Conservation (phyloP, 2,797 vertebrate genomes). For the Sciaenops ocellatus region DNA sequence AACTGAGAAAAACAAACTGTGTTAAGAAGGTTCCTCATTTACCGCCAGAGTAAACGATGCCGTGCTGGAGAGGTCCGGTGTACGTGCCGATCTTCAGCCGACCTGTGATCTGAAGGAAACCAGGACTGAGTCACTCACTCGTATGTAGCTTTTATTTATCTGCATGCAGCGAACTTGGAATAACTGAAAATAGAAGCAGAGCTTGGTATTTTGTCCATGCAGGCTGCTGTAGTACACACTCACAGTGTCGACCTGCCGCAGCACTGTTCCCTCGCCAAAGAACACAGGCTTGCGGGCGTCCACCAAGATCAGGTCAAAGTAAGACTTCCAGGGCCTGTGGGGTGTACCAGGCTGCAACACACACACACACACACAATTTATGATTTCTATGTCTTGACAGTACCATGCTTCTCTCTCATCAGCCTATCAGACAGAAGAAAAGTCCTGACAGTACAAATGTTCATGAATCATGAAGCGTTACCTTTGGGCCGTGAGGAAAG, state of each 20-base stretch:
- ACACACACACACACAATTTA: neutral
- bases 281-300: constrained; percentile 95
- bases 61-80: constrained; percentile 94
- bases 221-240: constrained; percentile 59
- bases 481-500: constrained; percentile 94
- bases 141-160: neutral
- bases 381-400: neutral
- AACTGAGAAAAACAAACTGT: too few species aligned
- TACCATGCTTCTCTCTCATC: neutral
- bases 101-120: constrained; percentile 88
- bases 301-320: constrained; percentile 95
- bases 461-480: constrained; percentile 61
- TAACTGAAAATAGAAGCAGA: neutral
- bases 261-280: constrained; percentile 93
- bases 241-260: constrained; percentile 95
- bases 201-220: neutral
- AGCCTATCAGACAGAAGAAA: neutral
- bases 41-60: constrained; percentile 98
- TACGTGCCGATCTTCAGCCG: constrained; percentile 97
- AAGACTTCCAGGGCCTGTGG: constrained; percentile 94
- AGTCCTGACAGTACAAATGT: neutral
- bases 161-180: neutral
- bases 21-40: constrained; percentile 46
- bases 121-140: neutral
- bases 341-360: constrained; percentile 83